Percentiles rank a stretch among this genome's conserved stretches.
Conservation (phyloP, 2,797 vertebrate genomes). For the Chaenodraco wilsoni region DNA sequence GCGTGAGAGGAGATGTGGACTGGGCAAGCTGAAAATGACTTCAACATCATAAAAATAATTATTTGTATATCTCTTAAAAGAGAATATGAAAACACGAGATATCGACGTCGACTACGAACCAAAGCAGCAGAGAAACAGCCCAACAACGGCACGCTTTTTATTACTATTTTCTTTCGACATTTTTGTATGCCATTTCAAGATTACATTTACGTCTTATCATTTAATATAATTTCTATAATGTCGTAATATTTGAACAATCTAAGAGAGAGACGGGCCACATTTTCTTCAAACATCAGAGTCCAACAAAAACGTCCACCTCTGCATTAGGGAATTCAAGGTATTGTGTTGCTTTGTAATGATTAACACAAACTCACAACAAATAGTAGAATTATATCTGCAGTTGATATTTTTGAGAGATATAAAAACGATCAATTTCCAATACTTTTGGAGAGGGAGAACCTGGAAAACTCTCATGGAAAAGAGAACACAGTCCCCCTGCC, state of each 20-base stretch:
- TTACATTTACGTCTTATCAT: no score
- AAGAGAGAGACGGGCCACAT: no score
- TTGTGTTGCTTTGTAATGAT: constrained; percentile 33
- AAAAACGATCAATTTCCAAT: constrained; percentile 48
- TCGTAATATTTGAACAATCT: no score
- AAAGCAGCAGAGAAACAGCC: no score
- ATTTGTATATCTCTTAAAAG: constrained; percentile 42
- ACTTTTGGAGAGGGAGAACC: constrained; percentile 18
- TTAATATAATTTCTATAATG: no score
- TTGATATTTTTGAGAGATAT: constrained; percentile 34
- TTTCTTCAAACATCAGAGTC: no score
- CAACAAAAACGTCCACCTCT: not conserved
- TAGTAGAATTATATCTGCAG: constrained; percentile 24
- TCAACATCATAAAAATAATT: constrained; percentile 19
- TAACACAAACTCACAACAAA: constrained; percentile 23
- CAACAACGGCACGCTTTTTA: no score
- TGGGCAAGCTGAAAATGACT: constrained; percentile 28
- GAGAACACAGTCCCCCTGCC: constrained; percentile 31
- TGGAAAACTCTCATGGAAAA: constrained; percentile 20
- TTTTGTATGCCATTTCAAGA: no score
- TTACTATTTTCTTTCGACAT: no score
- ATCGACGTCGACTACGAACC: not conserved
- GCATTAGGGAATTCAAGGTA: constrained; percentile 20
- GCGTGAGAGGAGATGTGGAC: constrained; percentile 44
- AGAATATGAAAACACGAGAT: constrained; percentile 45